phyloP scores from a whole-genome alignment of 2,113 vertebrate species.

The Scopus umbretta region DNA sequence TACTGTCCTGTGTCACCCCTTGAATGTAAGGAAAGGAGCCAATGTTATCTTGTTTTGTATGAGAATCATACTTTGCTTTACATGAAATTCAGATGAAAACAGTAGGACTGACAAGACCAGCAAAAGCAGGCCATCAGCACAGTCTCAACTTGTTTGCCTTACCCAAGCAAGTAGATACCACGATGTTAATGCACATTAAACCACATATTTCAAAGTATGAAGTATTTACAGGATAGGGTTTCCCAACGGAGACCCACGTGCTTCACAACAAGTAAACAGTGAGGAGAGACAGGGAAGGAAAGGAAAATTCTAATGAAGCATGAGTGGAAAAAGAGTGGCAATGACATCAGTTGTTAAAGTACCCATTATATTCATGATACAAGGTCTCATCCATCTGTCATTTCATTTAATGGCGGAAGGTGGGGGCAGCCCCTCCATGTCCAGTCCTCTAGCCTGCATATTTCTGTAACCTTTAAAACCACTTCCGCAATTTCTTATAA shows the following conservation, averaged over 20 bases:
- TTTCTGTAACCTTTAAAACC: slow-evolving; percentile 66
- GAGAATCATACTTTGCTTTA: neutral
- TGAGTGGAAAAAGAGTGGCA: neutral
- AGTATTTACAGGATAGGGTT: neutral
- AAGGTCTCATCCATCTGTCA: neutral
- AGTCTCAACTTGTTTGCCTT: neutral
- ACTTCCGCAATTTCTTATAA: slow-evolving; percentile 62
- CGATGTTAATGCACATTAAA: neutral
- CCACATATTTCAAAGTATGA: neutral
- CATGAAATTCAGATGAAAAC: neutral
- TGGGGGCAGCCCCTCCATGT: neutral
- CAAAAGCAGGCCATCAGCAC: neutral
- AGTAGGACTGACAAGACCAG: neutral
- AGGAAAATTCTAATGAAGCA: neutral
- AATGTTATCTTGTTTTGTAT: neutral
- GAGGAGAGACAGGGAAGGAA: neutral
- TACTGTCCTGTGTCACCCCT: neutral
- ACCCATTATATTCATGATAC: neutral
- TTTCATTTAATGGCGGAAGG: slow-evolving; percentile 15
- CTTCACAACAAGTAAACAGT: neutral
- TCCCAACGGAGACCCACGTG: neutral
- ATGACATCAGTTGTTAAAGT: neutral
- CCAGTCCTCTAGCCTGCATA: slow-evolving; percentile 37
- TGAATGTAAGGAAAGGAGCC: neutral
- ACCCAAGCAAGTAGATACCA: neutral